Evolutionary conservation across 2,113 vertebrate genomes (phyloP).

Genomic region (Ceyx margarethae): DNA sequence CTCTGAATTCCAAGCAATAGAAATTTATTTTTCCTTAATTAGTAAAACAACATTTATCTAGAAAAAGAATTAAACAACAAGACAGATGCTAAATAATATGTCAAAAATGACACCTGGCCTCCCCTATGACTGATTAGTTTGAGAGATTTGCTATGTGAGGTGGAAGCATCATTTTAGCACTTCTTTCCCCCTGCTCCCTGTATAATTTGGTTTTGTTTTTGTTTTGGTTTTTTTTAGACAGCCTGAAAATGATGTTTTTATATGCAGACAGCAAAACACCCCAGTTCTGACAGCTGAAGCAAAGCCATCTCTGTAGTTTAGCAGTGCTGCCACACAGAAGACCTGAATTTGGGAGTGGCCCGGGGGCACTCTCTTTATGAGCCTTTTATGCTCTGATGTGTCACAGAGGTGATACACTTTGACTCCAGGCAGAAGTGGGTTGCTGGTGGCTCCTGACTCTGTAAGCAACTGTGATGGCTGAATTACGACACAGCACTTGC

Average conservation of each 20-base stretch:
- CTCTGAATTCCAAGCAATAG: constrained; percentile 48
- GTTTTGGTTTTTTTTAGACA: not conserved
- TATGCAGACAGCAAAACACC: constrained; percentile 37
- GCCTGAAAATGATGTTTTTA: constrained; percentile 62
- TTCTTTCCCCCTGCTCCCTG: not conserved
- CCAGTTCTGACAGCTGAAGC: constrained; percentile 61
- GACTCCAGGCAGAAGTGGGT: constrained; percentile 7
- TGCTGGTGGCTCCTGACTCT: constrained; percentile 30
- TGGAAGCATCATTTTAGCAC: constrained; percentile 36
- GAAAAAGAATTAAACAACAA: constrained; percentile 56
- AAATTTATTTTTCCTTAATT: constrained; percentile 74
- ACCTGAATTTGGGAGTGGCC: constrained; percentile 61
- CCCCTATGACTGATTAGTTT: constrained; percentile 74
- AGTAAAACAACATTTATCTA: constrained; percentile 60
- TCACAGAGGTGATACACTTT: constrained; percentile 52
- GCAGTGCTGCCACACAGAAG: constrained; percentile 27
- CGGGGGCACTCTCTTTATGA: constrained; percentile 56
- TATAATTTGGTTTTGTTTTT: not conserved
- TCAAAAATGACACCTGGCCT: constrained; percentile 75
- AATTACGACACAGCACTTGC: constrained; percentile 23
- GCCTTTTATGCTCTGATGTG: constrained; percentile 60
- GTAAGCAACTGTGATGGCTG: constrained; percentile 41
- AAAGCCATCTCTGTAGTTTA: constrained; percentile 42
- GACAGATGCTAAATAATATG: constrained; percentile 71
- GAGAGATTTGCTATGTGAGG: constrained; percentile 67